Evolutionary conservation across 2,797 vertebrate species (phyloP).

Genomic region (Epinephelus awoara): DNA sequence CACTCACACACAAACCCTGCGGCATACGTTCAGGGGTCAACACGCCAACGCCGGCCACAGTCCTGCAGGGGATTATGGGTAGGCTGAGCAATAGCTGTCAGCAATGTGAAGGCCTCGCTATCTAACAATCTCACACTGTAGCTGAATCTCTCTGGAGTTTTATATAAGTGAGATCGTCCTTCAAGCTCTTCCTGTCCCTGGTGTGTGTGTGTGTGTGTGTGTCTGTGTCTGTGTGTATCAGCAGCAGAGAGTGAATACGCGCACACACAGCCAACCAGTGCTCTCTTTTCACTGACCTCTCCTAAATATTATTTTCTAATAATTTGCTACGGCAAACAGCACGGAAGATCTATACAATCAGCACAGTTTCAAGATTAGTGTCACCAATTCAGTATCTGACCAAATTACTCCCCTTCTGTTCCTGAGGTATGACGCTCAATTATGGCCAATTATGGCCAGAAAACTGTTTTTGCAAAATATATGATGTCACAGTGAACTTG

Average conservation of each 20-base stretch:
- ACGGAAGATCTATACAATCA: no score
- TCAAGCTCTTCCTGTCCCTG: conserved; percentile 46
- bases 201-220: conserved; percentile 2
- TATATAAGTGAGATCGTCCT: conserved; percentile 47
- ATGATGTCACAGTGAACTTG: no score
- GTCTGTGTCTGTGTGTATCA: background rate
- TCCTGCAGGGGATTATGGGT: conserved; percentile 70
- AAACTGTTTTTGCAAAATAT: no score
- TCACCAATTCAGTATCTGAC: no score
- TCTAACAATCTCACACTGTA: conserved; percentile 35
- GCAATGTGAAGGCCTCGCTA: conserved; percentile 53
- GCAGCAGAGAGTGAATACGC: background rate
- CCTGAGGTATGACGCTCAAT: no score
- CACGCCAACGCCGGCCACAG: conserved; percentile 51
- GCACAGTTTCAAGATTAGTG: no score
- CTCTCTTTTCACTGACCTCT: background rate
- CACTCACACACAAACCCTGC: conserved; percentile 30
- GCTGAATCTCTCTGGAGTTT: conserved; percentile 37
- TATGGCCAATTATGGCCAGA: no score
- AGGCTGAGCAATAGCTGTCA: conserved; percentile 56
- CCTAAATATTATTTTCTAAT: background rate
- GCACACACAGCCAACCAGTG: background rate
- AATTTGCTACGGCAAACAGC: background rate
- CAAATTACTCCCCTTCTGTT: no score
- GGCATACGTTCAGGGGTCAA: conserved; percentile 65